Evolutionary conservation across 2,888 invertebrate genomes (phyloP), one percentile per base, ranked within the genome.

Genomic region (Zelleria hepariella): DNA sequence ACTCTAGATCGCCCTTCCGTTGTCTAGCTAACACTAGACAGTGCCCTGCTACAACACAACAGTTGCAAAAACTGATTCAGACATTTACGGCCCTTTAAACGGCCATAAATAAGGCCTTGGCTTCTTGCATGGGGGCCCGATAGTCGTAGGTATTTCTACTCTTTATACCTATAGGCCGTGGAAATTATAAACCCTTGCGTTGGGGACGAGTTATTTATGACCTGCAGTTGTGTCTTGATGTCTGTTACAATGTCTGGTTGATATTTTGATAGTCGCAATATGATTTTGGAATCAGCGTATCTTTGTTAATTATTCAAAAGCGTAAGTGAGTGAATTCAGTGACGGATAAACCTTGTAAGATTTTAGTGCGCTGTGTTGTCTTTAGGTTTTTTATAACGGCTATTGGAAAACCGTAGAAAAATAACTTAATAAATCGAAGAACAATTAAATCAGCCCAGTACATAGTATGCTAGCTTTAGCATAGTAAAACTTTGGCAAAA

Each of bases 41-140:
- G 62, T 65, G 61, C 51, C 20, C 21, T n/a, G 51, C 21, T n/a
- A 26, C 54, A 10, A 18, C 26, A 25, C 26, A 24, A 26, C 18
- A 26, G 54, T 18, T 18, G 70, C 82, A 84, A 85, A 85, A 86
- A 86, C 86, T 85, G 83, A 84, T 84, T 80, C 75, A 62, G 59
- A 60, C 66, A 25, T 23, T 23, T 23, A 23, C 20, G 32, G 32
- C 51, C 51, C 23, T 20, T 23, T 51, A 23, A 21, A 54, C 24
- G 54, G 54, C 23, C 24, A 54, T 54, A 54, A 54, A 54, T 54
- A 25, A 26, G 23, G 15, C 5, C 32, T 20, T 21, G 8, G 51
- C 51, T 51, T 51, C 51, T 51, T 51, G 51, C 23, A 21, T 51
- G 10, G 51, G n/a, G 32, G 32, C 32, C 32, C 32, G 32, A 42